Percentiles rank a stretch among this genome's conserved stretches.
These are phyloP conservation scores for Sebastes dallii DNA, from an alignment of 2,797 vertebrate species.

Conservation along the genomic window DNA sequence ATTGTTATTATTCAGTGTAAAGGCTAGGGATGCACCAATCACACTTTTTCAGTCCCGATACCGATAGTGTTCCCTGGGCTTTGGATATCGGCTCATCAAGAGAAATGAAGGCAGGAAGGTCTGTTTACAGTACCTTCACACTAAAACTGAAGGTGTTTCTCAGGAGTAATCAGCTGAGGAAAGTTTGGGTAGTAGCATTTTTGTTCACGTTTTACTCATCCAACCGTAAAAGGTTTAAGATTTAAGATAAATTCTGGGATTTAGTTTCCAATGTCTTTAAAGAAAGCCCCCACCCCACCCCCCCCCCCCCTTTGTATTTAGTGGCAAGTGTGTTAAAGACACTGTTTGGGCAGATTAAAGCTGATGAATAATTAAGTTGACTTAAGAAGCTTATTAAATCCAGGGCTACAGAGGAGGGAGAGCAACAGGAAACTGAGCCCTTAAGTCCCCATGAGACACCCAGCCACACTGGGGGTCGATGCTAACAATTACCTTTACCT, in stretches of 20 bases:
- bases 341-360: slow-evolving; percentile 64
- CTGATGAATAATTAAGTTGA: slow-evolving; percentile 74
- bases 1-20: no score
- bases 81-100: background rate
- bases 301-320: background rate
- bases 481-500: background rate
- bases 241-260: background rate
- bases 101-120: background rate
- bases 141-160: background rate
- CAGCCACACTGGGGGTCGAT: slow-evolving; percentile 20
- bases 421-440: slow-evolving; percentile 58
- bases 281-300: background rate
- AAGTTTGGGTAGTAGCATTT: background rate
- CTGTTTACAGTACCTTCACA: background rate
- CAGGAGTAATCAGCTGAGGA: background rate
- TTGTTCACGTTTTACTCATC: background rate
- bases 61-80: rapidly evolving
- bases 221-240: background rate
- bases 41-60: no score
- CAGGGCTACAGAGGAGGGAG: slow-evolving; percentile 43
- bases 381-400: slow-evolving; percentile 76
- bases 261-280: background rate
- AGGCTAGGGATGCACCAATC: no score
- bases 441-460: slow-evolving; percentile 42
- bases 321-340: slow-evolving; percentile 25